These are phyloP conservation scores for Naso thynnoides DNA, from an alignment of 2,797 vertebrate genomes.

Conservation along the genomic window DNA sequence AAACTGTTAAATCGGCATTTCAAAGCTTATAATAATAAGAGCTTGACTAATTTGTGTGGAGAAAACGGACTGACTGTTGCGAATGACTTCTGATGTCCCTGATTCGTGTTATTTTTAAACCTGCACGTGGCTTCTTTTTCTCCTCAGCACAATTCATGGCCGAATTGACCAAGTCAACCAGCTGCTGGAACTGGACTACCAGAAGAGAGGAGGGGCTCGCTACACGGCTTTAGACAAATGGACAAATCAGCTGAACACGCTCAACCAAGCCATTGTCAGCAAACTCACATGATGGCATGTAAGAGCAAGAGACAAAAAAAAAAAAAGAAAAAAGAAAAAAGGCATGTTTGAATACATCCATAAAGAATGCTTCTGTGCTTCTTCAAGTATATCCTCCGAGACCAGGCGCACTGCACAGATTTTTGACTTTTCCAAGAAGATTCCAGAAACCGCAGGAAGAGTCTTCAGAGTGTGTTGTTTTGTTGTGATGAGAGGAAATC, in stretches of 20 bases:
- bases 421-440: conserved; percentile 80
- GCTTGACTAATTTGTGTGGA: background rate
- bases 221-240: conserved; percentile 99
- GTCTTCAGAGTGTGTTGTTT: conserved; percentile 69
- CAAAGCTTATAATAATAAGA: background rate
- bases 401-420: conserved; percentile 80
- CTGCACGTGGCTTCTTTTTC: conserved; percentile 22
- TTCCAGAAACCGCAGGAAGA: conserved; percentile 55
- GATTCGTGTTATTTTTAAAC: background rate
- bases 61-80: background rate
- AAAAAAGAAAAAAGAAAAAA: too few species aligned
- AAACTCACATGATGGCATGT: conserved; percentile 95
- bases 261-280: conserved; percentile 98
- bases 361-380: conserved; percentile 74
- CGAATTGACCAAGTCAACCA: conserved; percentile 99
- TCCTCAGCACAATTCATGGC: conserved; percentile 96
- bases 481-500: conserved; percentile 69
- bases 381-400: conserved; percentile 73
- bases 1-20: background rate
- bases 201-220: conserved; percentile 98
- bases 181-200: conserved; percentile 98
- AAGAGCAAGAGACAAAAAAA: conserved; percentile 81
- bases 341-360: conserved; percentile 81
- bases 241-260: conserved; percentile 99
- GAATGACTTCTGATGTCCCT: background rate